Evolutionary conservation across 2,797 vertebrate genomes (phyloP).

Genomic region (Sebastolobus altivelis): DNA sequence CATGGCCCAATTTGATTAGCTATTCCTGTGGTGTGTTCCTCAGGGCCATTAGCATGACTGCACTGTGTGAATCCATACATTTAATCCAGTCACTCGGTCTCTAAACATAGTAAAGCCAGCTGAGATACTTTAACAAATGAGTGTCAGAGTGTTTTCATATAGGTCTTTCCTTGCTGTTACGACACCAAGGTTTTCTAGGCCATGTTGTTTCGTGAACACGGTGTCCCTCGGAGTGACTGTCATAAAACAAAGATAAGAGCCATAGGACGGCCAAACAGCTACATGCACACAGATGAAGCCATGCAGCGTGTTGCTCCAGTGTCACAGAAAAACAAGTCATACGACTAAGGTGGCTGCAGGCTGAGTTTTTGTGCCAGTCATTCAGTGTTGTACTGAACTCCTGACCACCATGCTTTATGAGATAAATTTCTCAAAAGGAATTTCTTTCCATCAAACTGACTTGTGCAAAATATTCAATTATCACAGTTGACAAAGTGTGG

Average conservation of each 20-base stretch:
- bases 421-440: neutral
- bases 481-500: constrained; percentile 15
- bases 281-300: constrained; percentile 31
- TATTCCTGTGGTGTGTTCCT: constrained; percentile 10
- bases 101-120: constrained; percentile 2
- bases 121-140: constrained; percentile 1
- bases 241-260: constrained; percentile 58
- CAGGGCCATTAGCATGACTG: neutral
- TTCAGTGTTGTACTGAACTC: constrained; percentile 41
- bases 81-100: constrained; percentile 9
- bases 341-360: constrained; percentile 48
- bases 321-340: constrained; percentile 56
- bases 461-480: constrained; percentile 14
- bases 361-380: constrained; percentile 13
- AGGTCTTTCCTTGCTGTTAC: constrained; percentile 18
- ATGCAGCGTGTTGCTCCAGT: neutral
- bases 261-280: neutral
- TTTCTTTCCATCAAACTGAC: constrained; percentile 15
- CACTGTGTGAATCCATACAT: constrained; percentile 5
- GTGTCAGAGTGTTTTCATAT: neutral
- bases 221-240: constrained; percentile 16
- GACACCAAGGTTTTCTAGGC: constrained; percentile 21
- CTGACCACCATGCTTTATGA: constrained; percentile 38
- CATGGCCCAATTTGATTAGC: constrained; percentile 1
- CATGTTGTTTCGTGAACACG: constrained; percentile 40